Evolutionary conservation across 2,888 invertebrate genomes (phyloP), one percentile per base, ranked within the genome.

Genomic region (Monochamus alternatus): DNA sequence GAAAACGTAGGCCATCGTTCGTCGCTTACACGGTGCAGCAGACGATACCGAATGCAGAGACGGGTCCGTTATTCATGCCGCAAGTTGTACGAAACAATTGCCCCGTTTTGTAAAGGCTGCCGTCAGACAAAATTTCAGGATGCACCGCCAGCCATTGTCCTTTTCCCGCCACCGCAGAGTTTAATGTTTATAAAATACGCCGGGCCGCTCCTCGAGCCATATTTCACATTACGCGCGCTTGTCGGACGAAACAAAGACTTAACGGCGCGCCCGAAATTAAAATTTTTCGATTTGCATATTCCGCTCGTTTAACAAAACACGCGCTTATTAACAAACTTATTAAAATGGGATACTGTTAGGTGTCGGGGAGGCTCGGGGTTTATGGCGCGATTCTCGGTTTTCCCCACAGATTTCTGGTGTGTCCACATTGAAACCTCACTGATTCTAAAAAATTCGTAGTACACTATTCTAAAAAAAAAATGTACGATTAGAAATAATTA

Each of bases 201-300:
- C n/a, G 67, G 74, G 72, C 75, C 79, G 76, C 68, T 75, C 66
- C 5, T 38, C 52, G 47, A 59, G 76, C 75, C 78, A 76, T 80
- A 81, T 75, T 79, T 79, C 75, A 78, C 75, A 78, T 80, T 81
- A 77, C 55, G 47, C 77, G 72, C 69, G 79, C 71, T 71, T 65
- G 72, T 75, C 65, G 74, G 66, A 70, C 71, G 73, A 78, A 82
- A 83, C 81, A 81, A 82, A 81, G 83, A 81, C 75, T 79, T 67
- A 78, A 78, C 78, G 75, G 68, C 52, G 62, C 77, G 78, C 78
- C 76, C 68, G 78, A 81, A 83, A 83, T 82, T 83, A 82, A 82
- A 83, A 82, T 82, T 83, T 80, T 78, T 76, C 59, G 75, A 84
- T 84, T 84, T 83, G 83, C 84, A 84, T 84, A 83, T 83, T 83